Evolutionary conservation across 2,888 invertebrate genomes (phyloP).

Genomic region (Mesoligia furuncula): DNA sequence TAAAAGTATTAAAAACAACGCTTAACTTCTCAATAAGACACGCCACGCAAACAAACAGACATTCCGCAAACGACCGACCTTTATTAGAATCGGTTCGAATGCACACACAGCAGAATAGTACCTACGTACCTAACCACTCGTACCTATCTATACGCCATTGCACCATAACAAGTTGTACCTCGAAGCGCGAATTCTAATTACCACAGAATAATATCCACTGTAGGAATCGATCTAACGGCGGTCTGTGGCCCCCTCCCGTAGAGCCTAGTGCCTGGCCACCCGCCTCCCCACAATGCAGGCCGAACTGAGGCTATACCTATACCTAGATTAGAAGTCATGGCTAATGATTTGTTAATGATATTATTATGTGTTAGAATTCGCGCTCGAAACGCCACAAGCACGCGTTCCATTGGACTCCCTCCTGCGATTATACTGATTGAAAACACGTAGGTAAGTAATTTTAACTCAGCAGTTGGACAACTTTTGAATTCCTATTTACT

Average conservation of each 20-base stretch:
- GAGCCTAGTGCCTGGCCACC: constrained; percentile 68
- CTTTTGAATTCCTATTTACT: constrained; percentile 20
- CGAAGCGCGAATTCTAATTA: constrained; percentile 87
- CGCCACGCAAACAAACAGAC: constrained; percentile 11
- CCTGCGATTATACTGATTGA: constrained; percentile 20
- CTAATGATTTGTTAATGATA: constrained; percentile 70
- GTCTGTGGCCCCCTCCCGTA: constrained; percentile 66
- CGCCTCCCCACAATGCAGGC: constrained; percentile 64
- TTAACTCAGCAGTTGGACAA: not conserved
- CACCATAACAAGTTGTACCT: constrained; percentile 68
- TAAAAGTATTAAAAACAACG: not conserved
- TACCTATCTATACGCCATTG: constrained; percentile 49
- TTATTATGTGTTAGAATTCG: constrained; percentile 60
- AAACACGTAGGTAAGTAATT: constrained; percentile 32
- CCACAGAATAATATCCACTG: constrained; percentile 86
- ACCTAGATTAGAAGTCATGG: constrained; percentile 70
- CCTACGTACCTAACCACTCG: constrained; percentile 9
- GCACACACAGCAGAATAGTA: constrained; percentile 29
- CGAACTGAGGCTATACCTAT: constrained; percentile 61
- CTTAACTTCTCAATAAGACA: not conserved
- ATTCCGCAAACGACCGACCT: constrained; percentile 4
- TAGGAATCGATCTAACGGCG: constrained; percentile 88
- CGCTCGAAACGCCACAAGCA: constrained; percentile 17
- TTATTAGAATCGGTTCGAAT: constrained; percentile 33
- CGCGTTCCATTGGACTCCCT: not conserved